A percentile compares a stretch with the other conserved stretches of the same genome.
Evolutionary conservation across 2,888 invertebrate species (phyloP).

Genomic region (Phortica magna): DNA sequence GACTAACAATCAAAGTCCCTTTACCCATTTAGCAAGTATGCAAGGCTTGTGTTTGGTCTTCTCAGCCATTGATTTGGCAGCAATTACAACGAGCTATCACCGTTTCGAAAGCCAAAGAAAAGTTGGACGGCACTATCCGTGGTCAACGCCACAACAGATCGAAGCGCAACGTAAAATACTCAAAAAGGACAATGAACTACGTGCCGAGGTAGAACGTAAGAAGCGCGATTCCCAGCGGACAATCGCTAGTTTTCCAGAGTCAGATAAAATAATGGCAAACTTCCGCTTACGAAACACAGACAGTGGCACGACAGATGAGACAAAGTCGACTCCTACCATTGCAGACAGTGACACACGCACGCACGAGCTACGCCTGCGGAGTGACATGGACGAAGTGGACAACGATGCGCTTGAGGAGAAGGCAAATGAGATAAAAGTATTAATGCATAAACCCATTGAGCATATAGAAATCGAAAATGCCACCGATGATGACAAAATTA

Average conservation of each 20-base stretch:
- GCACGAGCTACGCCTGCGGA: slow-evolving; percentile 54
- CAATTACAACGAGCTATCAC: slow-evolving; percentile 85
- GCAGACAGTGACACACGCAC: slow-evolving; percentile 34
- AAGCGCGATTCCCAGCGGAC: slow-evolving; percentile 68
- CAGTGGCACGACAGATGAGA: neutral
- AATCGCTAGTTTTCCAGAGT: slow-evolving; percentile 72
- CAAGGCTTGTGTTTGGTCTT: slow-evolving; percentile 84
- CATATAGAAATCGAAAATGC: slow-evolving; percentile 49
- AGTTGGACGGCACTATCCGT: slow-evolving; percentile 86
- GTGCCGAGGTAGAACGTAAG: slow-evolving; percentile 58
- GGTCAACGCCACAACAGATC: slow-evolving; percentile 80
- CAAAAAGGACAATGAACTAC: slow-evolving; percentile 61
- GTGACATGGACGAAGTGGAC: slow-evolving; percentile 66
- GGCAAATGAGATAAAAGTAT: slow-evolving; percentile 54
- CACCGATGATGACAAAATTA: slow-evolving; percentile 74
- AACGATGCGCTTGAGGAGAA: slow-evolving; percentile 56
- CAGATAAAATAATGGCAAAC: slow-evolving; percentile 75
- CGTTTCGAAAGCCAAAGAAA: slow-evolving; percentile 88
- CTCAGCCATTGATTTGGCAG: slow-evolving; percentile 84
- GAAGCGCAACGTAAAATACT: slow-evolving; percentile 59
- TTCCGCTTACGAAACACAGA: slow-evolving; percentile 54
- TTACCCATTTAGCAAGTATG: slow-evolving; percentile 80
- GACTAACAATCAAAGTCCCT: neutral
- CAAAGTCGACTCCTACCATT: too few relatives aligned
- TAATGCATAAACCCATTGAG: slow-evolving; percentile 51